Percentiles rank a stretch among this genome's conserved stretches.
These are phyloP conservation scores for Tyrannus savana DNA, from an alignment of 2,113 vertebrate species.

Conservation along the genomic window DNA sequence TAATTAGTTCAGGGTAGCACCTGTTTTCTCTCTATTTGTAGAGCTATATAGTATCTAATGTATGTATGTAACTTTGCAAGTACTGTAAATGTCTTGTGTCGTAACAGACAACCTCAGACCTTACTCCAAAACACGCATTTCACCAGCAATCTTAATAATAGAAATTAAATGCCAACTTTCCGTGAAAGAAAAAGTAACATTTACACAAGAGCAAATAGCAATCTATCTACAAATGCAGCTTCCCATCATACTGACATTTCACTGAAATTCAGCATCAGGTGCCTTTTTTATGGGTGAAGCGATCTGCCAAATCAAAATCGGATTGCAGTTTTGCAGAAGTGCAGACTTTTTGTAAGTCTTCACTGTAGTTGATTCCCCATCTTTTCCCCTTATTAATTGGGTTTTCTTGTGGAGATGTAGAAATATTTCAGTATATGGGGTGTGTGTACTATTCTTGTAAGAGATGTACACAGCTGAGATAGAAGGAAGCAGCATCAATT, in stretches of 20 bases:
- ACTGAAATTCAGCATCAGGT: constrained; percentile 6
- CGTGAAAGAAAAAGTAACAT: not conserved
- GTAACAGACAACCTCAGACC: not conserved
- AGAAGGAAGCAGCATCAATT: not conserved
- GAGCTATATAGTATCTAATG: not conserved
- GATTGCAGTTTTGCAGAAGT: constrained; percentile 13
- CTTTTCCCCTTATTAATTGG: not conserved
- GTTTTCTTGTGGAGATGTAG: not conserved
- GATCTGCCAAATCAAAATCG: constrained; percentile 19
- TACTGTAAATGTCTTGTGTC: not conserved
- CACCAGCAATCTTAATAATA: not conserved
- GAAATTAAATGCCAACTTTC: not conserved
- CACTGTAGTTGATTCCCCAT: not conserved
- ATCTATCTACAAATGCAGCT: not conserved
- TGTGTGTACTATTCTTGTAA: not conserved
- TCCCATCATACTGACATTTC: constrained; percentile 13
- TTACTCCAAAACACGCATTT: not conserved
- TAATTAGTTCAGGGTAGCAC: not conserved
- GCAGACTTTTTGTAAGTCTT: not conserved
- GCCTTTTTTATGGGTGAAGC: not conserved
- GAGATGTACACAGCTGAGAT: not conserved
- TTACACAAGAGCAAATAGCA: not conserved
- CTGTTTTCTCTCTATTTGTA: not conserved
- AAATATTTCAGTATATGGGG: not conserved
- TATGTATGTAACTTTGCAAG: not conserved